Conservation (phyloP, 1,140 invertebrate species). For the Trichonephila clavipes region DNA sequence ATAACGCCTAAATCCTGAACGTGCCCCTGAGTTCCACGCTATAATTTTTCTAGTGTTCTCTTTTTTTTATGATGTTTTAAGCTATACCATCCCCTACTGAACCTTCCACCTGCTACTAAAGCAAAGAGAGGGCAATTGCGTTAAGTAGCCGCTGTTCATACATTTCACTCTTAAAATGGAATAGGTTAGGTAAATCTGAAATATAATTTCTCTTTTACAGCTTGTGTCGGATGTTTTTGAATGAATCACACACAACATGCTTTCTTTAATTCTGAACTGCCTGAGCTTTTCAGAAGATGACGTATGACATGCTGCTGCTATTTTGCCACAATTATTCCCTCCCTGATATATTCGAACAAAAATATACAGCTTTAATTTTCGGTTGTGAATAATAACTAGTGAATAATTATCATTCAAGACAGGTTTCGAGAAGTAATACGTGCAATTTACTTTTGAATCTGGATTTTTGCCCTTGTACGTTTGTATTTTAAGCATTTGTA, state of each 20-base stretch:
- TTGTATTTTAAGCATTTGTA: no score
- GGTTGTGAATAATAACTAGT: no score
- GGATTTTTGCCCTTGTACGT: no score
- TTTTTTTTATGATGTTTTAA: neutral
- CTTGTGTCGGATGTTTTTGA: slow-evolving; percentile 5
- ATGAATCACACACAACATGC: neutral
- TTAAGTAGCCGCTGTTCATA: slow-evolving; percentile 45
- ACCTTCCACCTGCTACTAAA: neutral
- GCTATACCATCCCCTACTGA: neutral
- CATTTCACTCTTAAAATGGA: slow-evolving; percentile 50
- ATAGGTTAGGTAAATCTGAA: slow-evolving; percentile 39
- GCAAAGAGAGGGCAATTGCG: slow-evolving; percentile 7
- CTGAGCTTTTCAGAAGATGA: no score
- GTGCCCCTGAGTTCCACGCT: neutral
- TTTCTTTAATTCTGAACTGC: neutral
- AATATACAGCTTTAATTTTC: no score
- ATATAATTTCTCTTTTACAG: slow-evolving; percentile 49
- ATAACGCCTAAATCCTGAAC: no score
- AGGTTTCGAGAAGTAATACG: no score
- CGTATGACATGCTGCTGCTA: no score
- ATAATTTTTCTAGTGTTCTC: neutral
- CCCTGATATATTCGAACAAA: no score
- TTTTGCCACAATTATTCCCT: no score
- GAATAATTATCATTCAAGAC: no score
- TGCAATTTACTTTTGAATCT: no score